Conservation (phyloP, 37 sponge, comb jelly and placozoan species). For the Bolinopsis microptera region DNA sequence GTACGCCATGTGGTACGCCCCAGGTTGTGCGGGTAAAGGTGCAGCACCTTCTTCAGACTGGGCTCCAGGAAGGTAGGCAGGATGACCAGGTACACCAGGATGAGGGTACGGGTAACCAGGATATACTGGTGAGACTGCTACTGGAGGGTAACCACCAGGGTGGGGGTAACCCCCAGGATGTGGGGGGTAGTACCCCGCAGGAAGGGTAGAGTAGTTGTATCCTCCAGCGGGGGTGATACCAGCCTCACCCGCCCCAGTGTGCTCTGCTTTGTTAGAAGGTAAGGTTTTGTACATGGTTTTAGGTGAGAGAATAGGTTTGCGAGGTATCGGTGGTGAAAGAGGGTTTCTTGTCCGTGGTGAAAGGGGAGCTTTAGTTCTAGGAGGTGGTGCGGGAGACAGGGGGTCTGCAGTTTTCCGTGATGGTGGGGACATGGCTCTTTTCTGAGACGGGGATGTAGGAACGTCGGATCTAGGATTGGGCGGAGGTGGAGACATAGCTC, state of each 20-base stretch:
- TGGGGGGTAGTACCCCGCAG: constrained; percentile 3
- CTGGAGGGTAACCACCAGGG: background rate
- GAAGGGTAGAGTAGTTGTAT: constrained; percentile 11
- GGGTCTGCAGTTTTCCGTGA: background rate
- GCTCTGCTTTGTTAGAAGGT: background rate
- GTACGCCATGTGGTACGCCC: too few relatives aligned
- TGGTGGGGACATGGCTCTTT: constrained; percentile 3
- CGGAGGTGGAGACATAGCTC: background rate
- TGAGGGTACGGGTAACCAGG: constrained; percentile 2
- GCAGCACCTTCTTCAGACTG: background rate
- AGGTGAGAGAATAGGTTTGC: background rate
- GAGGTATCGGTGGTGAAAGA: background rate
- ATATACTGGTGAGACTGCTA: background rate
- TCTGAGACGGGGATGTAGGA: background rate
- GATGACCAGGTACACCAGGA: too few relatives aligned
- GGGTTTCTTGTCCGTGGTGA: background rate
- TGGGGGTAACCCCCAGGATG: constrained; percentile 33
- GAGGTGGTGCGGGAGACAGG: background rate
- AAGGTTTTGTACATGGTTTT: background rate
- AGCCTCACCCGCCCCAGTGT: background rate
- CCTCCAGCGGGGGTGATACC: background rate
- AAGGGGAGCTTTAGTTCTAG: background rate
- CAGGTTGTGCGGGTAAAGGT: background rate
- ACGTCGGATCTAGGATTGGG: background rate
- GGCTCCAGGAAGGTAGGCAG: background rate